A percentile compares a stretch with the other conserved stretches of the same genome.
Conservation (phyloP, 2,113 vertebrate genomes). For the Tychaedon coryphoeus region DNA sequence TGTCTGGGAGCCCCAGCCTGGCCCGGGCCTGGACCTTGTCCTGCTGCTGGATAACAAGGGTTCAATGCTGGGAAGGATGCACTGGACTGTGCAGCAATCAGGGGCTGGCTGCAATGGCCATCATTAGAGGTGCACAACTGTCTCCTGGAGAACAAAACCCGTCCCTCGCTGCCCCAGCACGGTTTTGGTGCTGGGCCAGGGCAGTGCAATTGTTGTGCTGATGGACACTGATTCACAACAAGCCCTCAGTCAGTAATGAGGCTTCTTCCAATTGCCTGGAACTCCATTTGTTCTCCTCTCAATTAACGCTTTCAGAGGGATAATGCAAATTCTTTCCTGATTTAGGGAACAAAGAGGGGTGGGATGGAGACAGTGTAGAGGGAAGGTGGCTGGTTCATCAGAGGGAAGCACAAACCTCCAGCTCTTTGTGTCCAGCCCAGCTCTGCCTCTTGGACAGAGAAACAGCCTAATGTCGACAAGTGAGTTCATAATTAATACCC, state of each 20-base stretch:
- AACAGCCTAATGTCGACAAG: background rate
- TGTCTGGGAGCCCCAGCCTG: background rate
- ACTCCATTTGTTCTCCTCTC: conserved; percentile 44
- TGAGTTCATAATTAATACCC: conserved; percentile 40
- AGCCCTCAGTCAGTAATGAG: conserved; percentile 11
- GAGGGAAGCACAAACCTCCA: background rate
- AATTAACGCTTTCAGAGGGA: conserved; percentile 55
- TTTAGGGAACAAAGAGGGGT: background rate
- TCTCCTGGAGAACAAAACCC: background rate
- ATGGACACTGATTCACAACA: background rate
- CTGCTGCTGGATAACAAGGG: background rate
- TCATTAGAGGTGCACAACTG: conserved; percentile 9
- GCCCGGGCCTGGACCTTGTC: background rate
- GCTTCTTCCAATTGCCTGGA: conserved; percentile 1
- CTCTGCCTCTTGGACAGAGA: background rate
- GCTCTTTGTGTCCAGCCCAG: background rate
- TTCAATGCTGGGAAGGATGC: background rate
- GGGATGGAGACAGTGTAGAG: background rate
- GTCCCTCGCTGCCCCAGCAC: background rate
- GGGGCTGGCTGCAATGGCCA: background rate
- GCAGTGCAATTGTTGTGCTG: background rate
- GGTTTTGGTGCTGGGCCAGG: conserved; percentile 19
- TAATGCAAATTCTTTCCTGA: conserved; percentile 58
- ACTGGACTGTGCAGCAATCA: conserved; percentile 16
- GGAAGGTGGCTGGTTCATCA: background rate